Conservation (phyloP, 1,140 invertebrate species). For the Brachionus plicatilis region DNA sequence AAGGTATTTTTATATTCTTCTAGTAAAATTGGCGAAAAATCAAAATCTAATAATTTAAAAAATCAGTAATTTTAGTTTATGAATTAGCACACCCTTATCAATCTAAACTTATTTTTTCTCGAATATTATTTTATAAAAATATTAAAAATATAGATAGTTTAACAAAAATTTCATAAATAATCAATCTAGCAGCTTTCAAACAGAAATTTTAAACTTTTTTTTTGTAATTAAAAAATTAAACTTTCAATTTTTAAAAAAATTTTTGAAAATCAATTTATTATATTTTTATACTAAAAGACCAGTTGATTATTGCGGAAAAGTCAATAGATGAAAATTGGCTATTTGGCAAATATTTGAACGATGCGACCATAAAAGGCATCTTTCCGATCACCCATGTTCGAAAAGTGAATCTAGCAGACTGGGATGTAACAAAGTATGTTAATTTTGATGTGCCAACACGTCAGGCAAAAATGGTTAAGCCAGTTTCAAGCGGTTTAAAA, state of each 20-base stretch:
- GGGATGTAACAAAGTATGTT: neutral
- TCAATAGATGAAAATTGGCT: constrained; percentile 5
- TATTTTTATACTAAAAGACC: neutral
- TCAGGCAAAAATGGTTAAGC: neutral
- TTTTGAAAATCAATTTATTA: neutral
- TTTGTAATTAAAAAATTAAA: neutral
- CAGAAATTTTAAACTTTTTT: neutral
- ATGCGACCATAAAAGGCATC: neutral
- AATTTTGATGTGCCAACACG: neutral
- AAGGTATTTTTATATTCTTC: too few relatives aligned
- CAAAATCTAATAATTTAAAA: too few relatives aligned
- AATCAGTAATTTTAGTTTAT: too few relatives aligned
- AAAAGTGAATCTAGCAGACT: neutral
- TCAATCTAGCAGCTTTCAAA: neutral
- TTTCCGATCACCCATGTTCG: neutral
- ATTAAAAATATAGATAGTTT: too few relatives aligned
- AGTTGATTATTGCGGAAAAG: neutral
- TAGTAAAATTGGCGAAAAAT: too few relatives aligned
- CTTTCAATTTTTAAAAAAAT: too few relatives aligned
- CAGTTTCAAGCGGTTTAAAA: neutral
- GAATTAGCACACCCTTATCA: too few relatives aligned
- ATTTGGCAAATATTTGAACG: neutral
- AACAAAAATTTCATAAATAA: too few relatives aligned
- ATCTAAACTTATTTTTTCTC: too few relatives aligned
- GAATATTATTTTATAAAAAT: too few relatives aligned